Evolutionary conservation across 2,888 invertebrate genomes (phyloP).

Genomic region (Nemoura dubitans): DNA sequence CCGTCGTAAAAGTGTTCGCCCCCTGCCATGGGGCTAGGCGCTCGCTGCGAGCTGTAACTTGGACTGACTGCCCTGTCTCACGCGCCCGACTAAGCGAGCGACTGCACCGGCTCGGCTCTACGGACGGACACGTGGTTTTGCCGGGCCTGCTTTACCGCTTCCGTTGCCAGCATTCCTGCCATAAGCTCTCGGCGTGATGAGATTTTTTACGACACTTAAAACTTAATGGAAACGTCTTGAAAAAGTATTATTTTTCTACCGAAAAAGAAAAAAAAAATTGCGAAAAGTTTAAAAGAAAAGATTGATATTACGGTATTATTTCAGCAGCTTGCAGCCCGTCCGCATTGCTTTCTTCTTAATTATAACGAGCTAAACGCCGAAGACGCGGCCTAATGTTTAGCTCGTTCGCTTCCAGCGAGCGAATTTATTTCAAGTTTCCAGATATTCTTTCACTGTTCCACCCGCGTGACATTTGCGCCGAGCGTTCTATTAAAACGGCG

Average conservation of each 20-base stretch:
- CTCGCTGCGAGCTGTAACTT: constrained; percentile 1
- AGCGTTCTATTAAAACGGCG: neutral
- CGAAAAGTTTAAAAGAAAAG: constrained; percentile 38
- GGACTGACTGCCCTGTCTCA: neutral
- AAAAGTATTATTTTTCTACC: constrained; percentile 34
- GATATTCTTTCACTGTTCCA: neutral
- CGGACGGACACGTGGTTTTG: neutral
- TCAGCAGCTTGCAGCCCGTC: constrained; percentile 34
- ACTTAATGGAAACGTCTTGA: constrained; percentile 40
- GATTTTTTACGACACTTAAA: constrained; percentile 42
- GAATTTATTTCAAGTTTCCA: neutral
- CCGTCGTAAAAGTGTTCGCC: constrained; percentile 40
- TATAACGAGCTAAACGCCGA: constrained; percentile 36
- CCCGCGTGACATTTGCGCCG: neutral
- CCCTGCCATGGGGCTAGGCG: neutral
- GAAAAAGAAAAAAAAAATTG: constrained; percentile 21
- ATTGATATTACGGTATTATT: constrained; percentile 43
- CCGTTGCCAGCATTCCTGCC: neutral
- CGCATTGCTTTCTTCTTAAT: constrained; percentile 42
- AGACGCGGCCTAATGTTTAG: neutral
- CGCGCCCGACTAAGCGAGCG: neutral
- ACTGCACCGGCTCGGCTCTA: neutral
- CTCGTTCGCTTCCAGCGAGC: neutral
- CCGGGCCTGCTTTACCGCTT: neutral
- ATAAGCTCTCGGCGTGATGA: constrained; percentile 34